phyloP scores from a whole-genome alignment of 2,113 vertebrate species.

The Ursus arctos region DNA sequence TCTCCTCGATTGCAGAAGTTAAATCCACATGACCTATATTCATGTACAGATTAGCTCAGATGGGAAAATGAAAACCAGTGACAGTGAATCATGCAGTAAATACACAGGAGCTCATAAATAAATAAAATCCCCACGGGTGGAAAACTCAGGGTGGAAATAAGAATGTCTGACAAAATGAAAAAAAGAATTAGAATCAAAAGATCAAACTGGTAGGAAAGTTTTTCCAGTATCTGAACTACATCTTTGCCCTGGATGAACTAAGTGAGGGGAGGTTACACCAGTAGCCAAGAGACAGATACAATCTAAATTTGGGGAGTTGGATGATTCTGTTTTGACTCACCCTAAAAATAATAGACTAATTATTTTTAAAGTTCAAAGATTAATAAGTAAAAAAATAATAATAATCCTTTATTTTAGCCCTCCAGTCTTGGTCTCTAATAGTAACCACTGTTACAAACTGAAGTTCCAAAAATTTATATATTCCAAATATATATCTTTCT shows the following conservation, averaged over 20 bases:
- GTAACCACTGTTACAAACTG: background rate
- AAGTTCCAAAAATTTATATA: background rate
- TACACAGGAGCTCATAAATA: conserved; percentile 24
- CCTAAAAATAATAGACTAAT: background rate
- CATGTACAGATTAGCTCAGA: conserved; percentile 78
- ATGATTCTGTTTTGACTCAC: background rate
- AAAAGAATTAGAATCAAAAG: background rate
- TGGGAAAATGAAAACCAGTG: conserved; percentile 77
- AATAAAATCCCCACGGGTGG: background rate
- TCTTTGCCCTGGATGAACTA: background rate
- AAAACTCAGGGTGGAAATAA: conserved; percentile 34
- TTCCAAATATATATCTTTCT: background rate
- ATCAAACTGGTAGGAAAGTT: background rate
- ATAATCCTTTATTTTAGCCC: background rate
- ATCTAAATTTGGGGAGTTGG: background rate
- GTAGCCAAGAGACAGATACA: background rate
- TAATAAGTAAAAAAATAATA: background rate
- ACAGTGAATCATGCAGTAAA: conserved; percentile 53
- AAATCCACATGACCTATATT: conserved; percentile 76
- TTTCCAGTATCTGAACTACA: background rate
- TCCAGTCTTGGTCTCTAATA: background rate
- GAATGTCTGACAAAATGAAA: background rate
- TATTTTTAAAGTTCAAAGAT: background rate
- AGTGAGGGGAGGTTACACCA: background rate
- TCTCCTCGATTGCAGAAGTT: conserved; percentile 67